Evolutionary conservation across 2,797 vertebrate genomes (phyloP), one percentile per base, ranked within the genome.

Genomic region (Enteromius unitaeniatus): DNA sequence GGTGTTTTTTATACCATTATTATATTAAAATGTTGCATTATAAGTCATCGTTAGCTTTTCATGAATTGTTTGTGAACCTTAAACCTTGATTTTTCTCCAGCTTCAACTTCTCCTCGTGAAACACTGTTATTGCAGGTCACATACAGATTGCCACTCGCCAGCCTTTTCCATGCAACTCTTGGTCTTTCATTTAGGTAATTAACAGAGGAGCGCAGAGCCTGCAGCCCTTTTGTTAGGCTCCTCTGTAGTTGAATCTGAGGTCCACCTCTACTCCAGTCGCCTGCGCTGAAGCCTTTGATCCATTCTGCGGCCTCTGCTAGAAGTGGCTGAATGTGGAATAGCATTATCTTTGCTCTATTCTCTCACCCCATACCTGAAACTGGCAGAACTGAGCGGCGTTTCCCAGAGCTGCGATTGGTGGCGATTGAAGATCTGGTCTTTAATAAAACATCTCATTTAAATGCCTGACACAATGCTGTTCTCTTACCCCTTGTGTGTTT

Each of bases 281-380:
- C 72, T 58, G 67, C 77, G 62, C 80, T 80, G 91, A 91, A 90
- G 77, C 72, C 95, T 95, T 95, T 95, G 93, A 95, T 95, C 89
- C 91, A 85, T 86, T 90, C 28, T 87, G 87, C 90, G 77, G 64
- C 68, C 86, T 87, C 85, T 65, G 67, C 79, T 90, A 85, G 87
- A 85, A 91, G 89, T 88, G 89, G 88, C 89, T 92, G 89, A 89
- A 86, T 91, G 87, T 79, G 87, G 86, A 91, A 92, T 91, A 88
- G 85, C 85, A 87, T 86, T 83, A 88, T 88, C 69, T 81, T 83
- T 89, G 92, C 89, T 88, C 89, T 90, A 79, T 91, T 88, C 89
- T 80, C 28, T 8, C 84, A 76, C 86, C 67, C 89, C 88, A 88
- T 91, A 91, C 87, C 88, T 92, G 87, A 86, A 78, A 19, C 87